A percentile compares a stretch with the other conserved stretches of the same genome.
These are phyloP conservation scores for Nematolebias whitei DNA, from an alignment of 2,113 vertebrate genomes.

Conservation along the genomic window DNA sequence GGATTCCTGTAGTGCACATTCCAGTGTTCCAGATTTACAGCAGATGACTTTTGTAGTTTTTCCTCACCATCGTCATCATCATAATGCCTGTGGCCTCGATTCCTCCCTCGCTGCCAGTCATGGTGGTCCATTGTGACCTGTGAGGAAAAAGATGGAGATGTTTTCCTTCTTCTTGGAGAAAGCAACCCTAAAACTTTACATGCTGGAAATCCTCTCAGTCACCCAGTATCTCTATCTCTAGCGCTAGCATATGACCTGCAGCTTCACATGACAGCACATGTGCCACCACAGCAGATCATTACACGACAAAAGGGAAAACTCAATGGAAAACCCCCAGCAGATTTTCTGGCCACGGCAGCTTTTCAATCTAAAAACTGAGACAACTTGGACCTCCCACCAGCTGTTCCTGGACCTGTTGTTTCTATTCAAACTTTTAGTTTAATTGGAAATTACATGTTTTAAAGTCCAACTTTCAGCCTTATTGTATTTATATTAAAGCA, in stretches of 20 bases:
- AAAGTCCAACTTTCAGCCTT: too few relatives aligned
- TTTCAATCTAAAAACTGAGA: not conserved
- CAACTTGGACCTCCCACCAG: conserved; percentile 1
- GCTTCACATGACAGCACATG: conserved; percentile 29
- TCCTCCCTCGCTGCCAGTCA: conserved; percentile 64
- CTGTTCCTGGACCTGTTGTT: not conserved
- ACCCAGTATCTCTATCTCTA: not conserved
- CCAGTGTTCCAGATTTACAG: not conserved
- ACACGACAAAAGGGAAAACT: conserved; percentile 54
- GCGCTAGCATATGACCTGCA: not conserved
- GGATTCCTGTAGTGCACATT: too few relatives aligned
- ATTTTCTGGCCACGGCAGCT: conserved; percentile 4
- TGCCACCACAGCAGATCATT: conserved; percentile 35
- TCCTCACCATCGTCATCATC: conserved; percentile 71
- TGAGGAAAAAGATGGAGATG: not conserved
- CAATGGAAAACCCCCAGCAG: conserved; percentile 52
- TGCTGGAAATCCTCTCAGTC: conserved; percentile 15
- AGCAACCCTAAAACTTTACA: not conserved
- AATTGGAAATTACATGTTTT: too few relatives aligned
- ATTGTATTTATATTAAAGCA: too few relatives aligned
- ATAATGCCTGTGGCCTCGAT: conserved; percentile 56
- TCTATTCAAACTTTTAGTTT: not conserved
- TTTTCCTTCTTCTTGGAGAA: not conserved
- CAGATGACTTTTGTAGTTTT: not conserved
- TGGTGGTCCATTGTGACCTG: conserved; percentile 69